phyloP scores from a whole-genome alignment of 1,140 invertebrate genomes.

The Cephus cinctus region DNA sequence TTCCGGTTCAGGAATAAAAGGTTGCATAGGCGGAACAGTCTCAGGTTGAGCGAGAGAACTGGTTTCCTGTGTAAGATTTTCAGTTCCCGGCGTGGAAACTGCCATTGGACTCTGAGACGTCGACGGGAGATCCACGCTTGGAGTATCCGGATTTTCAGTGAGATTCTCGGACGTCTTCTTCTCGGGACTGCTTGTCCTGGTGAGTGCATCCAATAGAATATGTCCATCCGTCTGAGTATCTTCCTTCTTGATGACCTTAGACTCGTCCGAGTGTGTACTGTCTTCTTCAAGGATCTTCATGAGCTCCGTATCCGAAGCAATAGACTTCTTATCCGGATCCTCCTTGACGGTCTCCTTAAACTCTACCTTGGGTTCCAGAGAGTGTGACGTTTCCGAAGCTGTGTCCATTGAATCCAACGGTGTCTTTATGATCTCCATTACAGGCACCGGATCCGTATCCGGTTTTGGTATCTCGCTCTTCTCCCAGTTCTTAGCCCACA shows the following conservation, averaged over 20 bases:
- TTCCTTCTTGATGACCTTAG: constrained; percentile 35
- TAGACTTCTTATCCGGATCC: constrained; percentile 43
- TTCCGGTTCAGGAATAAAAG: constrained; percentile 70
- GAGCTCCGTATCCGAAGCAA: constrained; percentile 49
- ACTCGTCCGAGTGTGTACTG: constrained; percentile 40
- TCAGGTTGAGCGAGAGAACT: constrained; percentile 2
- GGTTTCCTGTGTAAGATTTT: constrained; percentile 1
- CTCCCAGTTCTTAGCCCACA: constrained; percentile 84
- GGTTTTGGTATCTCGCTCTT: constrained; percentile 50
- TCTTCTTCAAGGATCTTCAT: constrained; percentile 55
- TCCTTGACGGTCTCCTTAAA: constrained; percentile 19
- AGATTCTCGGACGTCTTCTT: too few relatives aligned
- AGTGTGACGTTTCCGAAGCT: not conserved
- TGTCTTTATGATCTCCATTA: constrained; percentile 40
- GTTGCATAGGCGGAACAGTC: constrained; percentile 26
- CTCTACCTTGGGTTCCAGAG: constrained; percentile 19
- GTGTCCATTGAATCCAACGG: constrained; percentile 17
- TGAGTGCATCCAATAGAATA: constrained; percentile 41
- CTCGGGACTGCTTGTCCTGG: constrained; percentile 25
- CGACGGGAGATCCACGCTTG: not conserved
- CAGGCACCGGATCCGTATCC: constrained; percentile 38
- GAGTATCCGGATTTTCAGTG: too few relatives aligned
- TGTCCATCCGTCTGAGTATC: constrained; percentile 28
- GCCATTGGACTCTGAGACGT: not conserved
- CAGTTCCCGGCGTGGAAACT: not conserved